phyloP scores from a whole-genome alignment of 53 echinoderm and acorn worm genomes.

The Mesocentrotus franciscanus region DNA sequence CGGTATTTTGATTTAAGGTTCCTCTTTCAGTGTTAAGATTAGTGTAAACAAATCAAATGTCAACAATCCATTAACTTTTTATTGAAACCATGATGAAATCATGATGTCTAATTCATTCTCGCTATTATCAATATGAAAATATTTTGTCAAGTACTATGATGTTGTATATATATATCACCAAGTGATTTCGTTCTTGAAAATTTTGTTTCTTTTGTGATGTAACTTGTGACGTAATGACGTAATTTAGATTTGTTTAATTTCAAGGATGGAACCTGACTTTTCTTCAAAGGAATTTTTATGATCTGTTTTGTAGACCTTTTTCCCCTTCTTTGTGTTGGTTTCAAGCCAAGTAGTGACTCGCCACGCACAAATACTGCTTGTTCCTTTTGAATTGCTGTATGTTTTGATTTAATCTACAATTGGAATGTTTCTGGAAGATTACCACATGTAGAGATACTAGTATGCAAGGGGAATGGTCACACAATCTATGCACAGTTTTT shows the following conservation, averaged over 20 bases:
- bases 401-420: not conserved
- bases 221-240: not conserved
- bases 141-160: conserved; percentile 14
- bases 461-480: not conserved
- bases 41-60: not conserved
- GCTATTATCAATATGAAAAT: not conserved
- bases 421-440: not conserved
- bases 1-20: not conserved
- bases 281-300: not conserved
- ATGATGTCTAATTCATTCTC: not conserved
- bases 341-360: not conserved
- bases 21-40: not conserved
- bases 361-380: not conserved
- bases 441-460: not conserved
- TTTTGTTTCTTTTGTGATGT: not conserved
- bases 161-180: conserved; percentile 30
- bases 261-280: not conserved
- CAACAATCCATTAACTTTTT: not conserved
- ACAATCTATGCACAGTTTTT: not conserved
- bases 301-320: not conserved
- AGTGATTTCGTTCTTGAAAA: not conserved
- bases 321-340: not conserved
- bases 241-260: not conserved
- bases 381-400: not conserved
- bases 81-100: not conserved